phyloP scores from a whole-genome alignment of 1,140 invertebrate species.

The Aphelinus atriplicis region DNA sequence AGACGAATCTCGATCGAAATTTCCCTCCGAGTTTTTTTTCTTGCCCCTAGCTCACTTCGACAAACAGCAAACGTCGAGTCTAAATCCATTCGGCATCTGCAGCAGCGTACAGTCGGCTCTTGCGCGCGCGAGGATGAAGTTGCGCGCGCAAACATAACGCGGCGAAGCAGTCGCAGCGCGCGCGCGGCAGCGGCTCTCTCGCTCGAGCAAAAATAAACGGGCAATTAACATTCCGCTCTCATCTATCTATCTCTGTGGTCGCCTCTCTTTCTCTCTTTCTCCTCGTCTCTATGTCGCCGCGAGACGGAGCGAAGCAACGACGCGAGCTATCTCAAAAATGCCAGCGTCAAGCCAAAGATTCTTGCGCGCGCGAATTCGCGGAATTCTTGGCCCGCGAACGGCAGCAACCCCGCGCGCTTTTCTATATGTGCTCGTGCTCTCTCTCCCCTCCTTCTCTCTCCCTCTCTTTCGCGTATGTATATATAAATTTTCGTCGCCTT shows the following conservation, averaged over 20 bases:
- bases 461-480: constrained; percentile 15
- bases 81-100: too few relatives aligned
- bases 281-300: constrained; percentile 20
- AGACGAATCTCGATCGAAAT: too few relatives aligned
- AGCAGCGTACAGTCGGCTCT: too few relatives aligned
- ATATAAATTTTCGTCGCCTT: neutral
- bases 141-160: neutral
- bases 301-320: constrained; percentile 30
- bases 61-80: too few relatives aligned
- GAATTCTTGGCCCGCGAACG: constrained; percentile 49
- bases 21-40: too few relatives aligned
- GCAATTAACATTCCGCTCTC: constrained; percentile 51
- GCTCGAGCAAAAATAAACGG: constrained; percentile 49
- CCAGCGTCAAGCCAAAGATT: constrained; percentile 50
- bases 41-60: too few relatives aligned
- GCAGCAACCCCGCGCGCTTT: constrained; percentile 18
- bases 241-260: constrained; percentile 33
- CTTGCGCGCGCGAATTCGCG: constrained; percentile 46
- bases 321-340: constrained; percentile 49
- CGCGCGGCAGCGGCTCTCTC: neutral
- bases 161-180: neutral
- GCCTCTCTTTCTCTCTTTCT: neutral
- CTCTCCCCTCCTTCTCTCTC: constrained; percentile 1
- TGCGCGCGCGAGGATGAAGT: constrained; percentile 4
- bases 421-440: constrained; percentile 9